These are phyloP conservation scores for Spatulosminthurus flaviceps DNA, from an alignment of 2,888 invertebrate species.

Conservation along the genomic window DNA sequence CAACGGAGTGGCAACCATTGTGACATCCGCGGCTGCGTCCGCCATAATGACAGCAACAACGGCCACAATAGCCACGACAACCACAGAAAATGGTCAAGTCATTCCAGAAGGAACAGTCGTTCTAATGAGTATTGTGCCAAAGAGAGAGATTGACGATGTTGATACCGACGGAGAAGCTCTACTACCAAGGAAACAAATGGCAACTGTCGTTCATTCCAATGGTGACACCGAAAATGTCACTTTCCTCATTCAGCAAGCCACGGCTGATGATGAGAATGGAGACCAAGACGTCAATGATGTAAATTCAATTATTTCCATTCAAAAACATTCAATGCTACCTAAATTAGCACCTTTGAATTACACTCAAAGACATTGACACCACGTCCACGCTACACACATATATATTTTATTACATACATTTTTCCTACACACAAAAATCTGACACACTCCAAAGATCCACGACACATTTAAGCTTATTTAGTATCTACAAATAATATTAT, in stretches of 20 bases:
- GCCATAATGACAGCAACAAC: constrained; percentile 57
- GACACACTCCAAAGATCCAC: too few relatives aligned
- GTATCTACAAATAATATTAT: too few relatives aligned
- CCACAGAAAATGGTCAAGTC: constrained; percentile 55
- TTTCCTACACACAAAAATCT: too few relatives aligned
- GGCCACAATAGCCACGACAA: constrained; percentile 50
- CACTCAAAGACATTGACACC: background rate
- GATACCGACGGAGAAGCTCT: constrained; percentile 64
- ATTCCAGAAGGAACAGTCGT: constrained; percentile 61
- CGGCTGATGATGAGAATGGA: constrained; percentile 45
- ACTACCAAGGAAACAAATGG: constrained; percentile 57
- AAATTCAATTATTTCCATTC: constrained; percentile 26
- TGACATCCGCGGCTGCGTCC: constrained; percentile 51
- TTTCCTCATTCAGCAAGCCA: constrained; percentile 58
- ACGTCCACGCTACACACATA: too few relatives aligned
- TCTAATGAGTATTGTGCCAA: constrained; percentile 62
- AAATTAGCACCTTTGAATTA: background rate
- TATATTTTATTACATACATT: too few relatives aligned
- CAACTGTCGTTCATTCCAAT: constrained; percentile 56
- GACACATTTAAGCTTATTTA: too few relatives aligned
- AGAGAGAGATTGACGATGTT: constrained; percentile 52
- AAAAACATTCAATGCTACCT: constrained; percentile 2
- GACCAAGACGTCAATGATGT: constrained; percentile 47
- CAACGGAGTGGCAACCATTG: constrained; percentile 51
- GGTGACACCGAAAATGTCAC: constrained; percentile 57